Conservation (phyloP, 2,113 vertebrate species). For the Buteo buteo region DNA sequence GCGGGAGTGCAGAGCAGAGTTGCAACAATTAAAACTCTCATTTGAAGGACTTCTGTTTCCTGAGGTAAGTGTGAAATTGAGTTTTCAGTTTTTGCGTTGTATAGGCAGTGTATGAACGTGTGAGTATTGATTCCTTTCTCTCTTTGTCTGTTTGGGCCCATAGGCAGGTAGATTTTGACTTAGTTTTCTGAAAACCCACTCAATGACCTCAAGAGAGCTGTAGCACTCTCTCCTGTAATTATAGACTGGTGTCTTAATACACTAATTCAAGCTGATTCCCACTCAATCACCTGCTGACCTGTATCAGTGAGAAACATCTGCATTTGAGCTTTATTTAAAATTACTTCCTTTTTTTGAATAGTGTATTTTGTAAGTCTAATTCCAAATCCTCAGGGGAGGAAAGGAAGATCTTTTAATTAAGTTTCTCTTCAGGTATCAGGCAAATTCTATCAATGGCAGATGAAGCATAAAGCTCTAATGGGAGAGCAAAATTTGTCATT, state of each 20-base stretch:
- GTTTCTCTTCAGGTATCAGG: slow-evolving; percentile 6
- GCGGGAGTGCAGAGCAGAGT: not conserved
- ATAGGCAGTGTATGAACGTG: not conserved
- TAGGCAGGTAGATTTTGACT: slow-evolving; percentile 9
- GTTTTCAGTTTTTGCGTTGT: not conserved
- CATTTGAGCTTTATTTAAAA: slow-evolving; percentile 35
- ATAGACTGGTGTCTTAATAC: slow-evolving; percentile 17
- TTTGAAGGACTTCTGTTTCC: not conserved
- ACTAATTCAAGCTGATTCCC: slow-evolving; percentile 14
- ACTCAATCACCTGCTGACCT: slow-evolving; percentile 21
- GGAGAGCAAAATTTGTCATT: not conserved
- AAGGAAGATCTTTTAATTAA: not conserved
- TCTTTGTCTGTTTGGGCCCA: not conserved
- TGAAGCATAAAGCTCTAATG: not conserved
- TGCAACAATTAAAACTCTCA: not conserved
- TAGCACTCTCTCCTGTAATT: slow-evolving; percentile 47
- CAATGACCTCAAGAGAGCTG: slow-evolving; percentile 2
- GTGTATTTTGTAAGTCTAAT: not conserved
- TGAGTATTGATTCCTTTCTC: not conserved
- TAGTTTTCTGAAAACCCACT: slow-evolving; percentile 15
- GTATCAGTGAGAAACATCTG: not conserved
- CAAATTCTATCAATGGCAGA: not conserved
- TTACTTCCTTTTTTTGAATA: not conserved
- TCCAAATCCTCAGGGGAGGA: not conserved
- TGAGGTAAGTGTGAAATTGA: not conserved